phyloP scores from a whole-genome alignment of 2,888 invertebrate species.

The Crepidodera aurea region DNA sequence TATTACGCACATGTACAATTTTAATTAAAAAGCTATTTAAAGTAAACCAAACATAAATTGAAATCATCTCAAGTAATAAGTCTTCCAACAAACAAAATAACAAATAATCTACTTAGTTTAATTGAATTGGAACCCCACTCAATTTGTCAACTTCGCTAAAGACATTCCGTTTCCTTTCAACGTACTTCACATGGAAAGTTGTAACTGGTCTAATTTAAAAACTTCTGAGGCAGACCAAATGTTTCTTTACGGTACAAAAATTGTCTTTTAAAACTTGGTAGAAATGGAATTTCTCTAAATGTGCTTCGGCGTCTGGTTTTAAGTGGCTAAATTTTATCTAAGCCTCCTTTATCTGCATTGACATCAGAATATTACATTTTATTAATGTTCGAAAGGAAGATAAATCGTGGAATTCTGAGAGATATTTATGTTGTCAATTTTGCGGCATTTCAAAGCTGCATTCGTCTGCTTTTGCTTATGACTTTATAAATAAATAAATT shows the following conservation, averaged over 20 bases:
- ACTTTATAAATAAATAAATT: too few species aligned
- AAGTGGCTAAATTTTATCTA: background rate
- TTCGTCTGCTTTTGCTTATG: too few species aligned
- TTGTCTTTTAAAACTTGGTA: conserved; percentile 4
- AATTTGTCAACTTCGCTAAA: background rate
- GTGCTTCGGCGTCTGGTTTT: background rate
- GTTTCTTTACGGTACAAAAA: conserved; percentile 5
- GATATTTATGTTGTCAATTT: too few species aligned
- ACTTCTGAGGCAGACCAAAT: conserved; percentile 2
- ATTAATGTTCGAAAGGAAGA: background rate
- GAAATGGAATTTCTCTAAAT: conserved; percentile 1
- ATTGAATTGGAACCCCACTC: background rate
- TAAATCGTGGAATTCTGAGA: too few species aligned
- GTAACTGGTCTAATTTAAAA: background rate
- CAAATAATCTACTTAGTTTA: background rate
- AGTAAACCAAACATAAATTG: too few species aligned
- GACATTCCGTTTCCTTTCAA: background rate
- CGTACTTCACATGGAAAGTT: conserved; percentile 3
- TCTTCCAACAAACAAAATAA: background rate
- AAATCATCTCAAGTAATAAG: too few species aligned
- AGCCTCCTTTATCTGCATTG: background rate
- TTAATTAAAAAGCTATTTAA: too few species aligned
- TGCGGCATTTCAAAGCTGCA: too few species aligned
- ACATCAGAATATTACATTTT: background rate
- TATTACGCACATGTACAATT: too few species aligned